Evolutionary conservation across 1,140 invertebrate genomes (phyloP).

Genomic region (Elysia chlorotica): DNA sequence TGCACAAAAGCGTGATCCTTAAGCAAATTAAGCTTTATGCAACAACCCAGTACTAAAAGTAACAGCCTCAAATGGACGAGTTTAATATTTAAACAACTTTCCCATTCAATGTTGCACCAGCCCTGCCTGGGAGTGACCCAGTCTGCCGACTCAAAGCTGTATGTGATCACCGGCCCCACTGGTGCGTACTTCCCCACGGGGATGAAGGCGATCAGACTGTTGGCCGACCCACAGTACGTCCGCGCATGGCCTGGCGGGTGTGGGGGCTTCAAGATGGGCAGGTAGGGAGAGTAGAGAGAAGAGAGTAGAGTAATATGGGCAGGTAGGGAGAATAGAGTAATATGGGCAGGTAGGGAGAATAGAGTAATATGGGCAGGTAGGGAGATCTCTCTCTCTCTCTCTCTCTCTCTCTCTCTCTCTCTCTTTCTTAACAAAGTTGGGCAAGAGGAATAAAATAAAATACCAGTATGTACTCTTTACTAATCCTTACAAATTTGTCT

Average conservation of each 20-base stretch:
- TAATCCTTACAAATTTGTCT: too few species aligned
- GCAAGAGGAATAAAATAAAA: too few species aligned
- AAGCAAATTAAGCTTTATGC: background rate
- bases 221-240: constrained; percentile 81
- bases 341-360: too few species aligned
- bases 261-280: constrained; percentile 93
- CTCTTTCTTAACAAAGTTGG: too few species aligned
- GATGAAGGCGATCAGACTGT: constrained; percentile 77
- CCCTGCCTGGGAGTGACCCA: constrained; percentile 87
- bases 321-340: too few species aligned
- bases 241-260: constrained; percentile 91
- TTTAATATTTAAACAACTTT: background rate
- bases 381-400: too few species aligned
- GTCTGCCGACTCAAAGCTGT: constrained; percentile 85
- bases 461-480: too few species aligned
- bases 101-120: constrained; percentile 62
- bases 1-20: background rate
- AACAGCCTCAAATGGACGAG: too few species aligned
- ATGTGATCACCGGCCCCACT: constrained; percentile 89
- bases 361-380: too few species aligned
- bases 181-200: constrained; percentile 85
- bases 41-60: too few species aligned
- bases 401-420: too few species aligned
- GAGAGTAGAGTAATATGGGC: too few species aligned
- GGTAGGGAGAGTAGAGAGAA: constrained; percentile 64